These are phyloP conservation scores for Chrysocyon brachyurus DNA, from an alignment of 2,797 vertebrate genomes.

Conservation along the genomic window DNA sequence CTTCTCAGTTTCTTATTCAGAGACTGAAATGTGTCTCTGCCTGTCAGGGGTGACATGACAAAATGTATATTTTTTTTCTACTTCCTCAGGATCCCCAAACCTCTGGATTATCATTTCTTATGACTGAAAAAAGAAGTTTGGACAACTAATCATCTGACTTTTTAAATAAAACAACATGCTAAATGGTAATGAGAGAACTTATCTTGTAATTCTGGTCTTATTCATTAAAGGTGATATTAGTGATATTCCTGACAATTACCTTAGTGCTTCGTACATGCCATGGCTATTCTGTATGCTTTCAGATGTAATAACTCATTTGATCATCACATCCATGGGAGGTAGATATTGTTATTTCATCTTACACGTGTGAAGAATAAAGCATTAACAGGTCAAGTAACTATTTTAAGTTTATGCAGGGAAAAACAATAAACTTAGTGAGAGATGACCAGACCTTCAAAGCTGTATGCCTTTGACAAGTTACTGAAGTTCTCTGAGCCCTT, in stretches of 20 bases:
- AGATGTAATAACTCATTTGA: not conserved
- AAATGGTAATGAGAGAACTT: not conserved
- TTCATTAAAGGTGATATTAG: not conserved
- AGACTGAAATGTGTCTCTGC: not conserved
- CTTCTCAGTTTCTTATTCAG: not conserved
- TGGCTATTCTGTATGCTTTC: not conserved
- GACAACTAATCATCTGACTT: not conserved
- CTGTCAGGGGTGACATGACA: not conserved
- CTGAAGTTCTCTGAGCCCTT: not conserved
- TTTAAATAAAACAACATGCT: not conserved
- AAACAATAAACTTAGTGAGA: not conserved
- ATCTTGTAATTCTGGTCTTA: not conserved
- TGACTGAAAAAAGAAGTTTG: not conserved
- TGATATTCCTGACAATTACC: not conserved
- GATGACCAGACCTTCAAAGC: not conserved
- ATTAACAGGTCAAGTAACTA: not conserved
- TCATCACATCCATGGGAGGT: not conserved
- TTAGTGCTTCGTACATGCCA: not conserved
- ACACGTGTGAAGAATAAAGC: not conserved
- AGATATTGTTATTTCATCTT: constrained; percentile 6
- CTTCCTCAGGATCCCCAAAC: not conserved
- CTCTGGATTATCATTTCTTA: not conserved
- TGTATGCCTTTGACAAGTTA: not conserved
- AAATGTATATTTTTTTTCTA: not conserved
- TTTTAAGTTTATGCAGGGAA: not conserved